Percentiles rank a stretch among this genome's conserved stretches.
phyloP scores from a whole-genome alignment of 2,888 invertebrate species.

The Dryococelus australis region DNA sequence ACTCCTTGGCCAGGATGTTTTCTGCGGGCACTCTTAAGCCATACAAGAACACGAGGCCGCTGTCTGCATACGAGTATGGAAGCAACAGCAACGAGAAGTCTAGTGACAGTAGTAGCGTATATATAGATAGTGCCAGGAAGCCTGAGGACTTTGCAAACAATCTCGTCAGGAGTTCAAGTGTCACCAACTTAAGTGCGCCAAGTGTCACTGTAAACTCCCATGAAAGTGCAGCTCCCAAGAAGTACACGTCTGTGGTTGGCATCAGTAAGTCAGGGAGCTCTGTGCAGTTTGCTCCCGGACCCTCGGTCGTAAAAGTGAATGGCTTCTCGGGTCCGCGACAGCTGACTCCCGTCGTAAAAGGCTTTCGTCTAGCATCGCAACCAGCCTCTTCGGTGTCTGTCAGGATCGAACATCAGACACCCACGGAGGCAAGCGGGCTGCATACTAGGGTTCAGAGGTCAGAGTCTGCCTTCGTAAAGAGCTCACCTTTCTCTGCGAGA shows the following conservation, averaged over 20 bases:
- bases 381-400: conserved; percentile 11
- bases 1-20: conserved; percentile 31
- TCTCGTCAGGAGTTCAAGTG: conserved; percentile 24
- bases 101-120: background rate
- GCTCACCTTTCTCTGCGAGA: background rate
- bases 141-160: background rate
- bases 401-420: background rate
- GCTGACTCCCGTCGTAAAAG: conserved; percentile 42
- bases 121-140: background rate
- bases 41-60: background rate
- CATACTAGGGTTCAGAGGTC: conserved; percentile 30
- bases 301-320: conserved; percentile 33
- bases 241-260: conserved; percentile 44
- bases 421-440: background rate
- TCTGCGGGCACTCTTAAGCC: background rate
- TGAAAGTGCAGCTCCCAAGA: conserved; percentile 23
- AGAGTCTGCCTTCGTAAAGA: conserved; percentile 31
- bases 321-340: conserved; percentile 33
- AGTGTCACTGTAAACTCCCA: conserved; percentile 22
- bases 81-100: background rate
- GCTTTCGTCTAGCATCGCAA: conserved; percentile 37
- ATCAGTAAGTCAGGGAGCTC: conserved; percentile 34
- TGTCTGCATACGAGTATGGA: background rate
- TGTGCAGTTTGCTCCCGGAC: background rate
- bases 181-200: conserved; percentile 20